Percentiles rank a stretch among this genome's conserved stretches.
Evolutionary conservation across 1,140 invertebrate genomes (phyloP).

Genomic region (Panonychus citri): DNA sequence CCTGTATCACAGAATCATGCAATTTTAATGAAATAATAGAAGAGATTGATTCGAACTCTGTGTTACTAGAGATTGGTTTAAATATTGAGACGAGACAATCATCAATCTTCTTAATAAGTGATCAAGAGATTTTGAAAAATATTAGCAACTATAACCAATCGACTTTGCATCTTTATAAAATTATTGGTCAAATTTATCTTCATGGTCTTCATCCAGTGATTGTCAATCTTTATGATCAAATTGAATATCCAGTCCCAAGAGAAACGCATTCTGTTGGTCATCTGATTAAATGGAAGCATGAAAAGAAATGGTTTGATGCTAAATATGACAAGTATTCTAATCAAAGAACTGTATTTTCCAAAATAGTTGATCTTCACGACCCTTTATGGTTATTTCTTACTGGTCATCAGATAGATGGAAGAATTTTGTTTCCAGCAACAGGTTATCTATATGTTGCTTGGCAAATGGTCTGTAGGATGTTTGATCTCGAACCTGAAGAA

Average conservation of each 20-base stretch:
- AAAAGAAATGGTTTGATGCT: slow-evolving; percentile 44
- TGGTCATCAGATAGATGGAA: slow-evolving; percentile 78
- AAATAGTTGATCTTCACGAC: no score
- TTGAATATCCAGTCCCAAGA: slow-evolving; percentile 54
- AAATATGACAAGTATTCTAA: slow-evolving; percentile 26
- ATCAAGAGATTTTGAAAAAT: no score
- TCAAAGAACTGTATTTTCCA: slow-evolving; percentile 31
- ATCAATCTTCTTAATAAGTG: no score
- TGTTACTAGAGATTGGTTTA: no score
- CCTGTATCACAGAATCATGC: no score
- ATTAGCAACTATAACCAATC: no score
- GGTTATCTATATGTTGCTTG: slow-evolving; percentile 77
- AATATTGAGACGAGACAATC: no score
- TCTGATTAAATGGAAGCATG: slow-evolving; percentile 72
- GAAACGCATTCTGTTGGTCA: slow-evolving; percentile 66
- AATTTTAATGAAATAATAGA: no score
- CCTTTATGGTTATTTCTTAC: slow-evolving; percentile 48
- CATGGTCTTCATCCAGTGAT: slow-evolving; percentile 51
- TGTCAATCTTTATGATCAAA: slow-evolving; percentile 42
- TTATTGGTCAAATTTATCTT: slow-evolving; percentile 54
- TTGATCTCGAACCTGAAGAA: no score
- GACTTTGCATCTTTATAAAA: no score
- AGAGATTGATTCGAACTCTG: no score
- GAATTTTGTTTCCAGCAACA: slow-evolving; percentile 78
- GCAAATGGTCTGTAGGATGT: no score